Conservation (phyloP, 2,888 invertebrate species). For the Spodoptera exigua region DNA sequence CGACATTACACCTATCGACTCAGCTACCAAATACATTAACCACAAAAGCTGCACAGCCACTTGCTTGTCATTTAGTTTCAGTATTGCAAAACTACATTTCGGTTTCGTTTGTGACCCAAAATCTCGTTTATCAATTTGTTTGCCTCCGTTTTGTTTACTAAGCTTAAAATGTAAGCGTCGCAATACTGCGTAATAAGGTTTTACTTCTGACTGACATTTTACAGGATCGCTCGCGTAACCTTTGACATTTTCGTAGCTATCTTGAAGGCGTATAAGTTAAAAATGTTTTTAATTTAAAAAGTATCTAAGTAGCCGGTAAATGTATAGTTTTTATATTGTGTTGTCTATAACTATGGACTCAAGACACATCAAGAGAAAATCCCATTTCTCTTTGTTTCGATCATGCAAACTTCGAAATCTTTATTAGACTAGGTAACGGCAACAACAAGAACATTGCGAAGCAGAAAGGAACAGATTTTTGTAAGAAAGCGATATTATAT, state of each 20-base stretch:
- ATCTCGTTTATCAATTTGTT: conserved; percentile 43
- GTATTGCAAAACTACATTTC: conserved; percentile 62
- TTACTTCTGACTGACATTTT: conserved; percentile 43
- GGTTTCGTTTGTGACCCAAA: conserved; percentile 55
- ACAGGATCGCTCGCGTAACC: conserved; percentile 24
- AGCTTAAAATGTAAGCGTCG: conserved; percentile 39
- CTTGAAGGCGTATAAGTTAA: conserved; percentile 10
- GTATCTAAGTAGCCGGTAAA: not conserved
- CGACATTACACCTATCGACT: conserved; percentile 70
- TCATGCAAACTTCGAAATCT: no score
- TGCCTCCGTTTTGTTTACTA: conserved; percentile 40
- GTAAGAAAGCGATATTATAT: no score
- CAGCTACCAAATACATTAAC: conserved; percentile 58
- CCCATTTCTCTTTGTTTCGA: no score
- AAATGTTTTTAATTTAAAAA: not conserved
- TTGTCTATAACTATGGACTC: conserved; percentile 2
- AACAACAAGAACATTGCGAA: no score
- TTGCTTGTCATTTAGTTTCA: conserved; percentile 67
- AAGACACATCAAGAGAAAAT: no score
- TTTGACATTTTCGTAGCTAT: conserved; percentile 36
- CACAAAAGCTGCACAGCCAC: conserved; percentile 63
- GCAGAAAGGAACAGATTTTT: no score
- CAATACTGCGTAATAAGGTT: conserved; percentile 34
- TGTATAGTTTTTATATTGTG: conserved; percentile 10
- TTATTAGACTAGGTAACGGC: no score